Base-by-base conservation (phyloP, 2,888 invertebrate genomes). In the Miltochrista miniata region DNA sequence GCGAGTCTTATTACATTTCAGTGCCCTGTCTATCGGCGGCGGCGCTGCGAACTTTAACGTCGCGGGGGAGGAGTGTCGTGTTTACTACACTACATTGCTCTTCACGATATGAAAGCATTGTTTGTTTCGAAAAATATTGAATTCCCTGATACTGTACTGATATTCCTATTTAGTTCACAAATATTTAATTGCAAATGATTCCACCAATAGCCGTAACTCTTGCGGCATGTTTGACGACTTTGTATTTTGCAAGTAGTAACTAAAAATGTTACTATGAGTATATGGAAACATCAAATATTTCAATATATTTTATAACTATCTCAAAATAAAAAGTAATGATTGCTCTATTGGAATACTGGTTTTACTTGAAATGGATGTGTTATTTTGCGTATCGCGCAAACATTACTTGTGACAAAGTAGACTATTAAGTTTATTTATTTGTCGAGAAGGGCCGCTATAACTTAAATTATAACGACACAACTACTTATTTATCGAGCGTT, bases 1-100 rank as follows among this genome's bases (percentile, higher is more conserved):
- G 29, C 38, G 49, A 49, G 34, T 34, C 44, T 52, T 47, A 52
- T 47, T 47, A 47, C 47, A 52, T 47, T 39, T 52, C 44, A 34
- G 39, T 36, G 44, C 35, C 35, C 31, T 36, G 46, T 44, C 44
- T 44, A 14, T 29, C 40, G 40, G 18, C 3, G 18, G 29, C 40
- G 40, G 18, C 3, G 18, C 34, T 14, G 31, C 5, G 9, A 33
- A 31, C 37, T 36, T 38, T 8, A 24, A 33, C 30, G 44, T 29
- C 38, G 18, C 29, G 29, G 46, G 10, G 43, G 48, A 29, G 40
- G 31, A 42, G 41, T n/a, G 33, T 35, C 30, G 11, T 14, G 35
- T 47, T 38, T 35, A 14, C n/a, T n/a, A n/a, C n/a, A n/a, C n/a
- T n/a, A n/a, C 12, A 13, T 13, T 12, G 13, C 36, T 36, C 18